Base-by-base conservation (phyloP, 2,888 invertebrate species). In the Parelbella ahira region DNA sequence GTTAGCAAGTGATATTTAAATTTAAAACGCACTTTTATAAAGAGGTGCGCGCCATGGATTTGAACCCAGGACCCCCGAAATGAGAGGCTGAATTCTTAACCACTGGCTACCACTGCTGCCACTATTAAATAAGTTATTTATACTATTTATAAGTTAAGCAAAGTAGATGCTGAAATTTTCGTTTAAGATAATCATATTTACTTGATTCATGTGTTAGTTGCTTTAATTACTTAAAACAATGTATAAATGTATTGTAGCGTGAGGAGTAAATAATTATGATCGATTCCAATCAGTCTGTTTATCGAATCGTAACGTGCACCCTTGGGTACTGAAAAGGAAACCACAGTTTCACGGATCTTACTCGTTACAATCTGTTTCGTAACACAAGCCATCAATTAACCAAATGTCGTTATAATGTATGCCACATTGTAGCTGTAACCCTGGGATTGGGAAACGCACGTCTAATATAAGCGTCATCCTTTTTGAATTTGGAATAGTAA, bases 281-380 rank as follows among this genome's bases (percentile, higher is more conserved):
- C 18, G 10, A 30, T 5, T 29, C 15, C 29, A 38, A 37, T 38
- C 29, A 38, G 9, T 23, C 7, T 30, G 38, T 1, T 23, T 11
- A 25, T 7, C 25, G 39, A 39, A 13, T 12, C 41, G 32, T 33
- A 25, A 33, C 41, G 32, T 2, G 11, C 15, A 9, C 20, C 39
- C 41, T 33, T 41, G 32, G 25, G 5, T 20, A 9, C 39, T 32
- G 39, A 32, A 41, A 41, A 39, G 32, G 39, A 39, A 39, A 39
- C 32, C 10, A 11, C 19, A 25, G 37, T 44, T 46, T 46, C 46
- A 34, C 41, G 20, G 23, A 41, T 34, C 13, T 34, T 23, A 28
- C 44, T 41, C 13, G 25, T 38, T 34, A 38, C 10, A 30, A 41
- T 34, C 11, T 5, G 19, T 39, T 39, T 32, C 24, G 39, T 32